A percentile compares a stretch with the other conserved stretches of the same genome.
phyloP scores from a whole-genome alignment of 2,888 invertebrate genomes.

The Ornithoptera alexandrae region DNA sequence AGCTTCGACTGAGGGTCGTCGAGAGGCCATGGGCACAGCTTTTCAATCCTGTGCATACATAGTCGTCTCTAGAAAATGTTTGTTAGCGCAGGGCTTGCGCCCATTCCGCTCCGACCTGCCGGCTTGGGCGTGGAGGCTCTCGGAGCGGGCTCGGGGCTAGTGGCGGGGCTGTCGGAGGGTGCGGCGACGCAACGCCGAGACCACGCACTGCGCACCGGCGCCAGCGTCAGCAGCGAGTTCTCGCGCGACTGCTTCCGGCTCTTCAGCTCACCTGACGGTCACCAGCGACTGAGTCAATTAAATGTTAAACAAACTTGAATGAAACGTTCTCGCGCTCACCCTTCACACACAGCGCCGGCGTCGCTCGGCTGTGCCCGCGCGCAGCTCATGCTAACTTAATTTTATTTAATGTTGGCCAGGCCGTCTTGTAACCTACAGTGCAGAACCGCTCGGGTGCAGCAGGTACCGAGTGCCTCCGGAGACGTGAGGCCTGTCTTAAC shows the following conservation, averaged over 20 bases:
- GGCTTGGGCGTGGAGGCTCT: not conserved
- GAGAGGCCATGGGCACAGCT: too few relatives aligned
- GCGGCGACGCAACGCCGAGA: slow-evolving; percentile 23
- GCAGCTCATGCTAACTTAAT: not conserved
- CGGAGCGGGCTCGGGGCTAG: not conserved
- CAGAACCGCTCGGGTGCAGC: not conserved
- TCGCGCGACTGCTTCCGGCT: slow-evolving; percentile 10
- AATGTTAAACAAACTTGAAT: not conserved
- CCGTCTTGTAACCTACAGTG: not conserved
- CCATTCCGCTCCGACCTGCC: not conserved
- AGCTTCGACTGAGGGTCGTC: not conserved
- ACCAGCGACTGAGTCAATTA: not conserved
- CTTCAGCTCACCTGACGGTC: slow-evolving; percentile 35
- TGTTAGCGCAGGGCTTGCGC: not conserved
- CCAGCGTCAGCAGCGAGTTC: slow-evolving; percentile 27
- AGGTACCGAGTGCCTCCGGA: not conserved
- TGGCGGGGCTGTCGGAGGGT: not conserved
- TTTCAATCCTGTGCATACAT: not conserved
- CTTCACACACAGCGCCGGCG: not conserved
- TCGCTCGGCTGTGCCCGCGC: not conserved
- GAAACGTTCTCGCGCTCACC: not conserved
- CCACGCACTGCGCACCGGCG: slow-evolving; percentile 39
- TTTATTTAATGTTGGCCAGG: not conserved
- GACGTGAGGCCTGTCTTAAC: too few relatives aligned
- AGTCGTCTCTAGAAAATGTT: not conserved